Evolutionary conservation across 37 sponge, comb jelly and placozoan species (phyloP).

Genomic region (Beroe ovata): DNA sequence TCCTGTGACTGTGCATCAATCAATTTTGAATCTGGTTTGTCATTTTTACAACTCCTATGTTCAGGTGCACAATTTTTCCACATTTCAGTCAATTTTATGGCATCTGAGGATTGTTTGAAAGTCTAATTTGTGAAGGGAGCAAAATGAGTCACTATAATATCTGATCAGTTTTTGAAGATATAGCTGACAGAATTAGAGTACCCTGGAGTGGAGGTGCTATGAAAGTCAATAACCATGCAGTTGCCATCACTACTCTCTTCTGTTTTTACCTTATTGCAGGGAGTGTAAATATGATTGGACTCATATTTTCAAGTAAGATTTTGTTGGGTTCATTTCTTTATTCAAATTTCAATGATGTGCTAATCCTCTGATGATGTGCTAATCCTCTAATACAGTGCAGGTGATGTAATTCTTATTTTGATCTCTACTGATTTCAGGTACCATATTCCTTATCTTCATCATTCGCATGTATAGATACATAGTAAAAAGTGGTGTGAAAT

Average conservation of each 20-base stretch:
- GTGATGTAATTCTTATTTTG: too few relatives aligned
- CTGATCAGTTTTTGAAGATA: constrained; percentile 44
- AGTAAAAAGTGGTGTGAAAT: constrained; percentile 30
- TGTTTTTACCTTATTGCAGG: constrained; percentile 43
- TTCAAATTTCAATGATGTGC: too few relatives aligned
- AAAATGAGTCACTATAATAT: not conserved
- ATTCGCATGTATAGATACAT: constrained; percentile 42
- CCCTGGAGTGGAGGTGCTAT: constrained; percentile 62
- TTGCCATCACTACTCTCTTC: constrained; percentile 36
- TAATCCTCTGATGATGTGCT: too few relatives aligned
- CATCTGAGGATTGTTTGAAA: too few relatives aligned
- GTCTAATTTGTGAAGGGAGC: not conserved
- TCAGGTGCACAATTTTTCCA: not conserved
- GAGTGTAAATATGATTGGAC: constrained; percentile 14
- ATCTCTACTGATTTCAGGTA: constrained; percentile 56
- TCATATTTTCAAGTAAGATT: constrained; percentile 31
- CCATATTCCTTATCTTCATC: not conserved
- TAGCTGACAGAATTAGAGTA: constrained; percentile 25
- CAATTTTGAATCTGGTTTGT: not conserved
- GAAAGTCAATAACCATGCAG: constrained; percentile 65
- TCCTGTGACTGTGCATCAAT: constrained; percentile 9
- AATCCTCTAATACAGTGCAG: too few relatives aligned
- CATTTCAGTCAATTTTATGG: not conserved
- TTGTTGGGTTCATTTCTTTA: too few relatives aligned
- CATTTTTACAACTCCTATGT: not conserved